phyloP scores from a whole-genome alignment of 1,140 invertebrate genomes.

The Triops longicaudatus region DNA sequence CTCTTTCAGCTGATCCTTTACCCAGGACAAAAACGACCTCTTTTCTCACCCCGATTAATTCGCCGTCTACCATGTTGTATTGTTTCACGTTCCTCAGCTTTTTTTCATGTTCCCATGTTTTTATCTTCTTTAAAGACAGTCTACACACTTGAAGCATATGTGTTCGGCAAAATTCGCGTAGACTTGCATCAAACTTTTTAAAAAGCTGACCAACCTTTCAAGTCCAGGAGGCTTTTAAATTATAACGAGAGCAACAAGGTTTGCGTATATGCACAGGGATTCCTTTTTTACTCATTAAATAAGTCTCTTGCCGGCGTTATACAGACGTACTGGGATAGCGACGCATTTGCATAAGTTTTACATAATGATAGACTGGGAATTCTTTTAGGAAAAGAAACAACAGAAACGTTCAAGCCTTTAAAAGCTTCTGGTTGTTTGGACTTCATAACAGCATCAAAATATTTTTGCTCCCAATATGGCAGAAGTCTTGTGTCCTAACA shows the following conservation, averaged over 20 bases:
- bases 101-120: too few species aligned
- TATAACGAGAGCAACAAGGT: background rate
- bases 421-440: background rate
- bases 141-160: background rate
- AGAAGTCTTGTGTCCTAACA: background rate
- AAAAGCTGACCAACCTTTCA: background rate
- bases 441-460: background rate
- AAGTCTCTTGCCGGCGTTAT: slow-evolving; percentile 1
- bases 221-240: background rate
- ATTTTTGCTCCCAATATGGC: slow-evolving; percentile 12
- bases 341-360: slow-evolving; percentile 15
- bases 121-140: too few species aligned
- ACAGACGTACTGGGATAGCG: background rate
- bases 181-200: background rate
- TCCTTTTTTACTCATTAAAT: slow-evolving; percentile 13
- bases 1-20: background rate
- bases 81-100: too few species aligned
- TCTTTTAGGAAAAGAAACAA: slow-evolving; percentile 3
- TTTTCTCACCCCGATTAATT: too few species aligned
- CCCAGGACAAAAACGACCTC: background rate
- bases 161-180: background rate
- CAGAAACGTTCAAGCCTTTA: background rate
- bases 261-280: background rate
- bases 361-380: slow-evolving; percentile 2
- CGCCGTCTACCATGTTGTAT: too few species aligned